Evolutionary conservation across 2,888 invertebrate species (phyloP).

Genomic region (Lasius platythorax): DNA sequence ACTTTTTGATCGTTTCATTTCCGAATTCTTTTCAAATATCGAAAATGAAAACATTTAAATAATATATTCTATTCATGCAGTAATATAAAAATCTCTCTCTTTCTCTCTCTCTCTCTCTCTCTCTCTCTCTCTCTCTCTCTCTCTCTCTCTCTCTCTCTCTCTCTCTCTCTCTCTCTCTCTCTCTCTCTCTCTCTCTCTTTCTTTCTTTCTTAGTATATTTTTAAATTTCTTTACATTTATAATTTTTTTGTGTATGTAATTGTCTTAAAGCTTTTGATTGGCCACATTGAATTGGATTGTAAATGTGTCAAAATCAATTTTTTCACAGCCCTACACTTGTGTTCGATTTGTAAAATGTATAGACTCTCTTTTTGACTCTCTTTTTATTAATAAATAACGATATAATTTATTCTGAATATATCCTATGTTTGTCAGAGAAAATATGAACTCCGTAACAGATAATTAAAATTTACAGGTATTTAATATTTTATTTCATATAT

Average conservation of each 20-base stretch:
- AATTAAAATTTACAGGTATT: slow-evolving; percentile 19
- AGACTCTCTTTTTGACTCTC: not conserved
- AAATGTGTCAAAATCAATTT: slow-evolving; percentile 5
- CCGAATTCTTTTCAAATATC: slow-evolving; percentile 7
- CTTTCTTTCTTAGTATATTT: not conserved
- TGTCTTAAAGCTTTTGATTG: not conserved
- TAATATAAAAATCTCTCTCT: not conserved
- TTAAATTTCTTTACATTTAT: not conserved
- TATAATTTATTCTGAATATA: not conserved
- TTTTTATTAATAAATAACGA: not conserved
- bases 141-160: not conserved
- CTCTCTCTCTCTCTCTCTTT: not conserved
- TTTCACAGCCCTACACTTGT: not conserved
- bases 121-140: not conserved
- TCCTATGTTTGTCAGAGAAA: not conserved
- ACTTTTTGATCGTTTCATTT: slow-evolving; percentile 28
- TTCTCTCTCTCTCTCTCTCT: not conserved
- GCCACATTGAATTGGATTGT: not conserved
- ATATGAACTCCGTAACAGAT: not conserved
- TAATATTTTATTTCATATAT: slow-evolving; percentile 5
- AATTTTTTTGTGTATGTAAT: not conserved
- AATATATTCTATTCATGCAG: not conserved
- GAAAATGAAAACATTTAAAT: not conserved
- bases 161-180: not conserved
- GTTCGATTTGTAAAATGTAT: not conserved